Conservation (phyloP, 2,888 invertebrate species). For the Leptopilina syphax region DNA sequence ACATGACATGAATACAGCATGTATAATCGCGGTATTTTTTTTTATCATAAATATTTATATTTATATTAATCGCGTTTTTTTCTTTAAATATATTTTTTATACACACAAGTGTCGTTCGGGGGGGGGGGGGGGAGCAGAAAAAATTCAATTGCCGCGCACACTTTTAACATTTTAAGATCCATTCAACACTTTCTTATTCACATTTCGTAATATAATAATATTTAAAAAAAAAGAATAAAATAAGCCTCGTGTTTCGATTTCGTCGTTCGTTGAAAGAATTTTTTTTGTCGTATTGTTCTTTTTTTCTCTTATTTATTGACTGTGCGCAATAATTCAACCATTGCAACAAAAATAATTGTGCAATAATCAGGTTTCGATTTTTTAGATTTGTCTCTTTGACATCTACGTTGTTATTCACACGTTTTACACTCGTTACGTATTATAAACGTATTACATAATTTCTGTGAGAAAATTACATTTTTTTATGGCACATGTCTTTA, state of each 20-base stretch:
- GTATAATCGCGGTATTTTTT: constrained; percentile 20
- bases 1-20: constrained; percentile 22
- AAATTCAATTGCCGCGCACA: constrained; percentile 15
- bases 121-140: constrained; percentile 24
- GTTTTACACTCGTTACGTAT: too few species aligned
- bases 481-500: too few species aligned
- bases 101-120: too few species aligned
- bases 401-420: too few species aligned
- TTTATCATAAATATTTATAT: too few species aligned
- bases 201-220: background rate
- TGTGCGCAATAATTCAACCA: background rate
- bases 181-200: constrained; percentile 9
- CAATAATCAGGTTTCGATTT: constrained; percentile 12
- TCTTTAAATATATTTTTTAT: too few species aligned
- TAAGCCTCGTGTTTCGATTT: background rate
- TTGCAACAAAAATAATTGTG: constrained; percentile 1
- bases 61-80: background rate
- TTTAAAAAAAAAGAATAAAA: background rate
- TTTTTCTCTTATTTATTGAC: background rate
- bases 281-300: background rate
- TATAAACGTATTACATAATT: background rate
- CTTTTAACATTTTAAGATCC: constrained; percentile 1
- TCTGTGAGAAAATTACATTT: too few species aligned
- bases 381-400: background rate
- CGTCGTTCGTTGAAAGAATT: background rate